Base-by-base conservation (phyloP, 2,797 vertebrate genomes). In the Gephyroberyx darwinii region DNA sequence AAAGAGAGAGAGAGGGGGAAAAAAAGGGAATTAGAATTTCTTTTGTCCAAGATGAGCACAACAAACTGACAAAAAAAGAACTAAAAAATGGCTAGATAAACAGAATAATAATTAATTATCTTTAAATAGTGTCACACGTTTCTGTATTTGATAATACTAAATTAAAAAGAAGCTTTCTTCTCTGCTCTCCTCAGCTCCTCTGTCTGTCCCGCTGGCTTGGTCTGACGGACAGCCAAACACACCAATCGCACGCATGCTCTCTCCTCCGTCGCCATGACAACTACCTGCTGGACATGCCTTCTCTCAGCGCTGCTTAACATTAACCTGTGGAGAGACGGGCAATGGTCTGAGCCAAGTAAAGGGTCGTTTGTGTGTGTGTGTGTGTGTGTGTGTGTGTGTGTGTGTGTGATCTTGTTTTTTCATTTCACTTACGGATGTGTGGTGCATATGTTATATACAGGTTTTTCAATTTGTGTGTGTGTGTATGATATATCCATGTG, bases 121-220 rank as follows among this genome's bases (percentile, higher is more conserved):
- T 94, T 95, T 95, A 95, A 95, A 95, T 95, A 95, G 93, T 93
- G 93, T 95, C 94, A 95, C 94, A 94, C 94, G 84, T 91, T 90
- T 92, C 88, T 93, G 93, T 93, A 91, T 94, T 94, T 92, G 91
- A 95, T 94, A 95, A 95, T 93, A 94, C 92, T 94, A 95, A 95
- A 94, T 93, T 90, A 92, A 94, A 94, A 94, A 91, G 89, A 94
- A 93, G 86, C 89, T 84, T 92, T 90, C 91, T 86, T 90, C 80
- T 85, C 81, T 75, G 69, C 81, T 90, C 88, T 85, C 84, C 86
- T 85, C 74, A 69, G 54, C 83, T 84, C 80, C 81, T 83, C 73
- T 65, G 80, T 50, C 78, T 67, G 78, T 71, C 73, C 76, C 33
- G 82, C 84, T 80, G 90, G 84, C 78, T 83, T 71, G 57, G 78